Percentiles rank a stretch among this genome's conserved stretches.
Conservation (phyloP, 37 sponge, comb jelly and placozoan species). For the Cladorhizidae sp. region DNA sequence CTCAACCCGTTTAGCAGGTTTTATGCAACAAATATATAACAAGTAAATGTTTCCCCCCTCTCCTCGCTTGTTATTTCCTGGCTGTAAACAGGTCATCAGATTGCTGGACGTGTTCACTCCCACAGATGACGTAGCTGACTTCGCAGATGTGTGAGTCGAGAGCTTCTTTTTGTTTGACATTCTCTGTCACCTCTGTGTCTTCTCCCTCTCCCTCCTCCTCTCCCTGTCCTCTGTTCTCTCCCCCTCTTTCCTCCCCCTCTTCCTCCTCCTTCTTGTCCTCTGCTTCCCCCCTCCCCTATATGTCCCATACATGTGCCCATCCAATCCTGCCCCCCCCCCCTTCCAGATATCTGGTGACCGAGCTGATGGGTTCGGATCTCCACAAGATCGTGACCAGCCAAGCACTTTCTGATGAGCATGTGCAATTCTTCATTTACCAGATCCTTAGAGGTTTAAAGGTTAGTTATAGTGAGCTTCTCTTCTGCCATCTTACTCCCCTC, state of each 20-base stretch:
- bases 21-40: too few species aligned
- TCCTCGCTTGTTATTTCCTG: background rate
- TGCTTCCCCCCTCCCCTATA: background rate
- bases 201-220: too few species aligned
- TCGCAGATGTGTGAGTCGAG: conserved; percentile 77
- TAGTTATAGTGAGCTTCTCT: too few species aligned
- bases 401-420: conserved; percentile 91
- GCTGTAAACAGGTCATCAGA: conserved; percentile 1
- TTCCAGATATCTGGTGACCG: conserved; percentile 90
- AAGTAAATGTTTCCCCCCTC: too few species aligned
- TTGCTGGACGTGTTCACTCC: conserved; percentile 89
- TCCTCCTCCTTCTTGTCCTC: background rate
- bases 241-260: background rate
- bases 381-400: conserved; percentile 89
- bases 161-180: too few species aligned
- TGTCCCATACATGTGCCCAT: background rate
- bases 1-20: too few species aligned
- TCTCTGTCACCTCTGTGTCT: too few species aligned
- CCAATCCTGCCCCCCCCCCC: background rate
- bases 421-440: conserved; percentile 96
- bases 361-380: conserved; percentile 96
- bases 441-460: conserved; percentile 85
- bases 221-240: background rate
- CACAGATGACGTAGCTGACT: conserved; percentile 43
- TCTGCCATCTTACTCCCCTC: too few species aligned